phyloP scores from a whole-genome alignment of 2,113 vertebrate genomes.

The Oreochromis spilurus region DNA sequence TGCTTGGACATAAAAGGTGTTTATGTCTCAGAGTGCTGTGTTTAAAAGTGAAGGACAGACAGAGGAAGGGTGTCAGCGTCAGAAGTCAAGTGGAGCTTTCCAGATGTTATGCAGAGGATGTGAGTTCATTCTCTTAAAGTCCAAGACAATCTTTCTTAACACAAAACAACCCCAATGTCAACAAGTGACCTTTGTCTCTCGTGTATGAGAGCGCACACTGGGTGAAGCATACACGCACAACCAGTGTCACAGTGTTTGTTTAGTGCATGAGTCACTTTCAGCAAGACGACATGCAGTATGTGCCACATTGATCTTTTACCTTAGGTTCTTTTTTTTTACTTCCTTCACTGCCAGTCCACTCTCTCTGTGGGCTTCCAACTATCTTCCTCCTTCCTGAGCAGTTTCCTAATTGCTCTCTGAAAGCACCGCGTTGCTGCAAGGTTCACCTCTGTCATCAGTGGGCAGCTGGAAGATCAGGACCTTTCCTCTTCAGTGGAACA shows the following conservation, averaged over 20 bases:
- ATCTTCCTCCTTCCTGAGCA: constrained; percentile 11
- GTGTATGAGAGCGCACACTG: not conserved
- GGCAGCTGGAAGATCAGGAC: not conserved
- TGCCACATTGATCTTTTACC: not conserved
- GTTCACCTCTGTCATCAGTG: not conserved
- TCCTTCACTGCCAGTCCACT: not conserved
- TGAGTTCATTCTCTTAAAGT: constrained; percentile 55
- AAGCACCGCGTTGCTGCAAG: not conserved
- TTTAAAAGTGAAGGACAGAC: constrained; percentile 15
- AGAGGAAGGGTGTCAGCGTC: constrained; percentile 68
- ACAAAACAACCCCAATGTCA: constrained; percentile 47
- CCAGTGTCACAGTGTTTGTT: not conserved
- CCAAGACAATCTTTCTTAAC: constrained; percentile 29
- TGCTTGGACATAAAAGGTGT: constrained; percentile 6
- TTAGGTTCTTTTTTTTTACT: not conserved
- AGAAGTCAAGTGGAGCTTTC: constrained; percentile 61
- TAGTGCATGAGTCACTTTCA: not conserved
- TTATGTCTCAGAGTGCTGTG: constrained; percentile 22
- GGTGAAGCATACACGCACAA: not conserved
- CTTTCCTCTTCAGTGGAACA: constrained; percentile 7
- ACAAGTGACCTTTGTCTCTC: constrained; percentile 32
- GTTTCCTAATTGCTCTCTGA: constrained; percentile 12
- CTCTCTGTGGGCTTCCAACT: constrained; percentile 1
- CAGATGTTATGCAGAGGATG: constrained; percentile 73
- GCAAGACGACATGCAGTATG: not conserved